Evolutionary conservation across 1,140 invertebrate species (phyloP).

Genomic region (Cherax destructor): DNA sequence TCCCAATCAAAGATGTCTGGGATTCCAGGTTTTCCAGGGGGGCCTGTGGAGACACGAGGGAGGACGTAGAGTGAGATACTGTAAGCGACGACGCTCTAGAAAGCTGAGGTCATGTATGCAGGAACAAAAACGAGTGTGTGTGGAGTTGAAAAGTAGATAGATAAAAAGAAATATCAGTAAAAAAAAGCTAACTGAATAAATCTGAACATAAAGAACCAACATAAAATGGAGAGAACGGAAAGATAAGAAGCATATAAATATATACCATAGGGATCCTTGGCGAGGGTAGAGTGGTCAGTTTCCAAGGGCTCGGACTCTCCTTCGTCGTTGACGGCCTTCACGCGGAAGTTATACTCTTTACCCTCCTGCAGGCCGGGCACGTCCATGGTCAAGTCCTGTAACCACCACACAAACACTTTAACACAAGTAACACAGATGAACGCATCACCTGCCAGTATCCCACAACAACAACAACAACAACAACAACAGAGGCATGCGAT

Average conservation of each 20-base stretch:
- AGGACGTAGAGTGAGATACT: background rate
- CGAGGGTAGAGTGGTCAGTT: constrained; percentile 87
- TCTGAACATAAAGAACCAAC: background rate
- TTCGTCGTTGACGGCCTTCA: constrained; percentile 98
- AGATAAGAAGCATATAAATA: background rate
- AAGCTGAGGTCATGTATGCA: background rate
- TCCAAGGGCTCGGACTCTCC: constrained; percentile 97
- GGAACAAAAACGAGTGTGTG: background rate
- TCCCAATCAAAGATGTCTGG: constrained; percentile 97
- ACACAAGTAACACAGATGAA: too few relatives aligned
- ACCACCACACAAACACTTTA: too few relatives aligned
- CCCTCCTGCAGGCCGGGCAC: constrained; percentile 94
- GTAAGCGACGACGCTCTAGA: background rate
- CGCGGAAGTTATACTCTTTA: constrained; percentile 96
- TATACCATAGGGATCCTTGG: constrained; percentile 96
- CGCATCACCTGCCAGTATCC: too few relatives aligned
- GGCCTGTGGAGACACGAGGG: constrained; percentile 6
- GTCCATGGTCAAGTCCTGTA: constrained; percentile 88
- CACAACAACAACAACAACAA: too few relatives aligned
- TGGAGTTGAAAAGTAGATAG: background rate
- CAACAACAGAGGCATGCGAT: too few relatives aligned
- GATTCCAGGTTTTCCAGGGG: constrained; percentile 89
- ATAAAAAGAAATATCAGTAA: background rate
- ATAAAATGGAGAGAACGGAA: background rate
- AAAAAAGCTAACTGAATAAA: background rate